A percentile compares a stretch with the other conserved stretches of the same genome.
Evolutionary conservation across 1,140 invertebrate species (phyloP).

Genomic region (Leptonema lineaticorne): DNA sequence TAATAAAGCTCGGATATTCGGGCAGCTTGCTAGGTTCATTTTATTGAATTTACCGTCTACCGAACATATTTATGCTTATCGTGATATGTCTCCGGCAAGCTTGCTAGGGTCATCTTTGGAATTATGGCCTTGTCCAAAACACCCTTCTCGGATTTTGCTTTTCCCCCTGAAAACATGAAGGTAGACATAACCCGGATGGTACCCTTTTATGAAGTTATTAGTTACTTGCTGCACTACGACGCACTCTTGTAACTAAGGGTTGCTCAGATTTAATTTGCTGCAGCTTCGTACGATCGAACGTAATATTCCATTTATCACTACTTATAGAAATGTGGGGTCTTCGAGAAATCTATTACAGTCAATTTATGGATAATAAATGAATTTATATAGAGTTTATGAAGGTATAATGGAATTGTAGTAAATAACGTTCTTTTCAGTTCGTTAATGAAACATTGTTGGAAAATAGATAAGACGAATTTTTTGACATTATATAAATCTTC

Average conservation of each 20-base stretch:
- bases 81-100: not conserved
- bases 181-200: not conserved
- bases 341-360: no score
- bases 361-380: no score
- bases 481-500: no score
- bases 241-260: not conserved
- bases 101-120: conserved; percentile 16
- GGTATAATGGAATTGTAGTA: no score
- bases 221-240: no score
- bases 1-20: conserved; percentile 32
- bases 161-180: not conserved
- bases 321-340: no score
- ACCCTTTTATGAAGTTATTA: not conserved
- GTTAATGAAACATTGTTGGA: no score
- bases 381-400: no score
- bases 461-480: no score
- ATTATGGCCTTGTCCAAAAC: not conserved
- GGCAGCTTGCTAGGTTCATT: conserved; percentile 21
- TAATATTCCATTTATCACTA: not conserved
- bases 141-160: not conserved
- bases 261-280: not conserved
- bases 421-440: no score
- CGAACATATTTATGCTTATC: conserved; percentile 28
- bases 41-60: conserved; percentile 32
- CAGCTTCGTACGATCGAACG: not conserved